These are phyloP conservation scores for Platorchestia sp. DNA, from an alignment of 1,140 invertebrate genomes.

Conservation along the genomic window DNA sequence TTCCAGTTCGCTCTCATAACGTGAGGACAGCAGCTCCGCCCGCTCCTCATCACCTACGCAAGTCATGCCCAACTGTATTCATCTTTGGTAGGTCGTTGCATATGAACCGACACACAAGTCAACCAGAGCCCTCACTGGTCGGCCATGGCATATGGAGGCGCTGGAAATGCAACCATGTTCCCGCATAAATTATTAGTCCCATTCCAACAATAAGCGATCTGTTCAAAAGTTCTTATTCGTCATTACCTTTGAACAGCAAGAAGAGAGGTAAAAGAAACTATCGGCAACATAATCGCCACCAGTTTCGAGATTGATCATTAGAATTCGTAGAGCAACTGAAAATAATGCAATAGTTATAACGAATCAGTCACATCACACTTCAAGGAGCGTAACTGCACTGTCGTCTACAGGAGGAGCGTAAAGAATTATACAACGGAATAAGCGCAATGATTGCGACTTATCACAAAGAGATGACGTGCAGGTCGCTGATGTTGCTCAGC, in stretches of 20 bases:
- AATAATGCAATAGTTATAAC: background rate
- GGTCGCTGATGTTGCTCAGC: background rate
- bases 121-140: background rate
- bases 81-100: background rate
- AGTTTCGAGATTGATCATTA: background rate
- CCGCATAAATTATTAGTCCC: background rate
- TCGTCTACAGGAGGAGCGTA: background rate
- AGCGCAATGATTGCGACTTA: background rate
- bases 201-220: background rate
- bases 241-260: background rate
- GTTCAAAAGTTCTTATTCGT: background rate
- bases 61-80: background rate
- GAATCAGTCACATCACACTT: background rate
- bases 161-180: background rate
- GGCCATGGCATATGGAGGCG: background rate
- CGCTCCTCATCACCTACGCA: background rate
- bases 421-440: background rate
- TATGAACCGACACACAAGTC: background rate
- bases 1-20: background rate
- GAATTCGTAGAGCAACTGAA: background rate
- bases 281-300: background rate
- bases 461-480: no score
- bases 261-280: no score
- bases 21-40: background rate
- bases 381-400: background rate